phyloP scores from a whole-genome alignment of 2,797 vertebrate genomes.

The Spondyliosoma cantharus region DNA sequence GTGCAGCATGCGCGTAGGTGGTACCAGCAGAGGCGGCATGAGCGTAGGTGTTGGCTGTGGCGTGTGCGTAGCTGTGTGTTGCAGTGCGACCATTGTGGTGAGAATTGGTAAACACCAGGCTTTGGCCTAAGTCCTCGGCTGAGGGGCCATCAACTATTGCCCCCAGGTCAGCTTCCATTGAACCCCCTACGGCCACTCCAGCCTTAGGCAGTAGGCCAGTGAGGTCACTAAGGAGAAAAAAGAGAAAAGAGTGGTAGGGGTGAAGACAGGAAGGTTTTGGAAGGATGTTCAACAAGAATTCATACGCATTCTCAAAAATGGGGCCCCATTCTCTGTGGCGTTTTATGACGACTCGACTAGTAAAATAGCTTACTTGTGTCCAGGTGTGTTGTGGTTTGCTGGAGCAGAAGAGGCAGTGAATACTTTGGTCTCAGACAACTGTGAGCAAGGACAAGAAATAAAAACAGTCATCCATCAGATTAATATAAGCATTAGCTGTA shows the following conservation, averaged over 20 bases:
- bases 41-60: constrained; percentile 85
- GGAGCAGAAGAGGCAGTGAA: constrained; percentile 94
- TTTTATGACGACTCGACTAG: background rate
- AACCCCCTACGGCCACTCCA: constrained; percentile 62
- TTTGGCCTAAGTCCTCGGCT: constrained; percentile 90
- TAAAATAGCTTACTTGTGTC: constrained; percentile 84
- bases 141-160: constrained; percentile 86
- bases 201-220: constrained; percentile 79
- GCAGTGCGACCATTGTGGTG: constrained; percentile 87
- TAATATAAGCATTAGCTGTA: background rate
- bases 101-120: constrained; percentile 97
- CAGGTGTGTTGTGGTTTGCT: constrained; percentile 84
- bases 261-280: background rate
- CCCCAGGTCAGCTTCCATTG: constrained; percentile 82
- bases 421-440: constrained; percentile 89
- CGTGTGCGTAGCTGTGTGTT: constrained; percentile 90
- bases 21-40: constrained; percentile 83
- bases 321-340: background rate
- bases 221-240: constrained; percentile 76
- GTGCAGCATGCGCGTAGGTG: constrained; percentile 83
- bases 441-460: constrained; percentile 16
- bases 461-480: background rate
- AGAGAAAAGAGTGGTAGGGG: background rate
- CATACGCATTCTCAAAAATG: constrained; percentile 9
- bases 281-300: background rate